A percentile compares a stretch with the other conserved stretches of the same genome.
phyloP scores from a whole-genome alignment of 1,140 invertebrate genomes.

The Heliconius hermathena region DNA sequence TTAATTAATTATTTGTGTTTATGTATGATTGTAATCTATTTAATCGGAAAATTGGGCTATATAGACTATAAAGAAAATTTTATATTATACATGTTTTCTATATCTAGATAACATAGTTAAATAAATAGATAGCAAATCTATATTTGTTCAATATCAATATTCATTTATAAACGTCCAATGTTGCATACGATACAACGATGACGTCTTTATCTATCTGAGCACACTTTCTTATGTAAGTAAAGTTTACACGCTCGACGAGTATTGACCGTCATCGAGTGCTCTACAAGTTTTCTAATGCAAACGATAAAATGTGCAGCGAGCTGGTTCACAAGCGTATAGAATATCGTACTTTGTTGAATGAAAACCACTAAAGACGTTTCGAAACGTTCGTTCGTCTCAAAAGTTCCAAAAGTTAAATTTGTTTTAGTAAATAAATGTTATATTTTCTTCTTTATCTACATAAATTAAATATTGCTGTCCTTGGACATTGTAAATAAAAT shows the following conservation, averaged over 20 bases:
- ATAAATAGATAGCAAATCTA: no score
- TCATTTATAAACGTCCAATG: not conserved
- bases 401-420: not conserved
- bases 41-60: no score
- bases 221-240: conserved; percentile 27
- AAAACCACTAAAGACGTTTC: not conserved
- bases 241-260: conserved; percentile 25
- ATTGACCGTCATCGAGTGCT: conserved; percentile 28
- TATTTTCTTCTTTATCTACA: not conserved
- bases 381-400: not conserved
- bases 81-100: no score
- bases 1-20: no score
- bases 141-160: no score
- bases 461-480: not conserved
- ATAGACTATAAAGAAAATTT: no score
- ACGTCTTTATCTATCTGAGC: conserved; percentile 15
- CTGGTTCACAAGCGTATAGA: not conserved
- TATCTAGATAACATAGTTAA: no score
- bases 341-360: not conserved
- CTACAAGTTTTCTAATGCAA: conserved; percentile 21
- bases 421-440: not conserved
- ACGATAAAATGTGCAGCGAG: conserved; percentile 17
- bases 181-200: not conserved
- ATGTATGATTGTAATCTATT: no score
- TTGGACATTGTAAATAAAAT: not conserved